These are phyloP conservation scores for Paramuricea clavata DNA, from an alignment of 92 coral and sea anemone species.

Conservation along the genomic window DNA sequence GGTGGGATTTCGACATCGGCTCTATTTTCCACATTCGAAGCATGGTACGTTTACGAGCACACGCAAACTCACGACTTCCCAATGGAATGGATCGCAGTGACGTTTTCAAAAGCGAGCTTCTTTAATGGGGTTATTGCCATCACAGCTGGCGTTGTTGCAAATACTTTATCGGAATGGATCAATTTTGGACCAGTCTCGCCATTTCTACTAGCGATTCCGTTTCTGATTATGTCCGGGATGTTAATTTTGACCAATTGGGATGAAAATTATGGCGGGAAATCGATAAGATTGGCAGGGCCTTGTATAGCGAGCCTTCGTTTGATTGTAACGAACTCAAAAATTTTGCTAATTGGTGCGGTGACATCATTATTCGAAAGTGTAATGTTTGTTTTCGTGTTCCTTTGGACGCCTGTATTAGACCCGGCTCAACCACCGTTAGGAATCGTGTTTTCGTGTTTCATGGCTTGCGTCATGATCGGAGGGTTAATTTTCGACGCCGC, in stretches of 20 bases:
- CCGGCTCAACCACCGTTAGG: constrained; percentile 94
- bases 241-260: constrained; percentile 90
- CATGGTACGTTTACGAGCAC: constrained; percentile 98
- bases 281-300: constrained; percentile 76
- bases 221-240: constrained; percentile 78
- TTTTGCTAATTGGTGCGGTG: constrained; percentile 86
- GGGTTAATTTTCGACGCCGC: constrained; percentile 81
- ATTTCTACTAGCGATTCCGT: constrained; percentile 92
- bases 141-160: constrained; percentile 86
- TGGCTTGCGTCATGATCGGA: constrained; percentile 94
- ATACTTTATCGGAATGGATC: constrained; percentile 89
- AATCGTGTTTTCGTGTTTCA: constrained; percentile 90
- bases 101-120: constrained; percentile 93
- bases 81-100: constrained; percentile 87
- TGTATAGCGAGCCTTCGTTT: constrained; percentile 93
- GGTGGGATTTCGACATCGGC: constrained; percentile 97
- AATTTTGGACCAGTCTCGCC: constrained; percentile 97
- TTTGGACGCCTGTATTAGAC: constrained; percentile 99
- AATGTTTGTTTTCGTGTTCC: constrained; percentile 95
- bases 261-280: constrained; percentile 94
- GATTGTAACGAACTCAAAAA: constrained; percentile 80
- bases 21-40: constrained; percentile 93
- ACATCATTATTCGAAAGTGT: constrained; percentile 96
- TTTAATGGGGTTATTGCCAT: constrained; percentile 93
- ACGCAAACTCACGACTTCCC: constrained; percentile 94